Evolutionary conservation across 2,888 invertebrate genomes (phyloP), one percentile per base, ranked within the genome.

Genomic region (Fragum sueziense): DNA sequence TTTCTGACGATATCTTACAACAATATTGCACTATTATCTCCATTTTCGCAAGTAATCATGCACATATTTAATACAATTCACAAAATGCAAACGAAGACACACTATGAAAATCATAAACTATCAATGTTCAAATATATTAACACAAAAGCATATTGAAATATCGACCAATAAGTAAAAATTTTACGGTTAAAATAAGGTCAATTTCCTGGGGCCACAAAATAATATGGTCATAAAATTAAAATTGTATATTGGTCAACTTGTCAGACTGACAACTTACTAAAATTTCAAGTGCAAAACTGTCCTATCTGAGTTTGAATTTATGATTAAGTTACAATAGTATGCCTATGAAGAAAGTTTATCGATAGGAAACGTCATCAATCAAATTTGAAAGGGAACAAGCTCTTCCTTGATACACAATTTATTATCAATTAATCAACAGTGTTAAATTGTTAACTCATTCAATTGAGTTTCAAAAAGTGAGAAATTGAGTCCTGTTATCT

Each of bases 181-280:
- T 14, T 47, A 47, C n/a, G 37, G 37, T 37, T 37, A 54, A 57
- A 62, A 62, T 62, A 33, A 62, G 62, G 62, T 62, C 62, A 62
- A 57, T 62, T 62, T 62, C 62, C 22, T 34, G 62, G 29, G 62
- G 62, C 62, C 57, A 57, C 25, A 57, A 0, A 57, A 29, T 22
- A 25, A 29, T 62, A 34, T n/a, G n/a, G n/a, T n/a, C n/a, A n/a
- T n/a, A 62, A 62, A 62, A 33, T 62, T 17, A 62, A 27, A 29
- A 33, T 62, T 62, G 62, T 62, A 62, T 62, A 62, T 62, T 62
- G 62, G 62, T 62, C 62, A 62, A 33, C 33, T 29, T 62, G 62
- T 62, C 62, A 62, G 0, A 2, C 17, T 33, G 20, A n/a, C 25
- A 62, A 11, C 57, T 57, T n/a, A 22, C 57, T 57, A 9, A 57